Percentiles rank a stretch among this genome's conserved stretches.
Conservation (phyloP, 2,797 vertebrate genomes). For the Eremophila alpestris region DNA sequence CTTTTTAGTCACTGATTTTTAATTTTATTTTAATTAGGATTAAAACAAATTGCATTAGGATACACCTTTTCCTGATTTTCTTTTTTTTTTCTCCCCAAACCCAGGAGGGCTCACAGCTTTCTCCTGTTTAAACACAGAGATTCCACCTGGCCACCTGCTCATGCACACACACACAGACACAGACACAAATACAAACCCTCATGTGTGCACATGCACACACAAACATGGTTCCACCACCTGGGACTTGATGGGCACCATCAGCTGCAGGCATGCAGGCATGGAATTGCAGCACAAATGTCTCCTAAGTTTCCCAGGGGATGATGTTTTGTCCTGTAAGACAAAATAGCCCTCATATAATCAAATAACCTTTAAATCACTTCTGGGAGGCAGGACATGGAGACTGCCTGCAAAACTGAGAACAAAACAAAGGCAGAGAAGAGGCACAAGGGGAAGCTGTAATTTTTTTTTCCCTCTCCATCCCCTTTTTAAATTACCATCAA, state of each 20-base stretch:
- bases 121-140: neutral
- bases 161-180: too few relatives aligned
- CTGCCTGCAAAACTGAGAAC: neutral
- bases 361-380: neutral
- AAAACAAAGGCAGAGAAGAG: neutral
- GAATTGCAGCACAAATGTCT: neutral
- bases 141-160: rapidly evolving
- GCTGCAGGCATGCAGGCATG: neutral
- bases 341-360: neutral
- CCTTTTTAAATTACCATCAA: neutral
- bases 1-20: neutral
- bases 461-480: neutral
- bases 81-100: neutral
- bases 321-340: neutral
- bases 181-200: rapidly evolving
- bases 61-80: neutral
- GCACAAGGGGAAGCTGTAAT: neutral
- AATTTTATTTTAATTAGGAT: neutral
- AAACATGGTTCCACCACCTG: neutral
- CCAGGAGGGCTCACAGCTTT: neutral
- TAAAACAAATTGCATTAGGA: neutral
- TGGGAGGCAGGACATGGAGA: neutral
- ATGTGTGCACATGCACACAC: rapidly evolving
- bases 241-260: neutral
- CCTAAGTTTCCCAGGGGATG: neutral